Evolutionary conservation across 1,140 invertebrate genomes (phyloP), one percentile per base, ranked within the genome.

Genomic region (Drosophila nebulosa): DNA sequence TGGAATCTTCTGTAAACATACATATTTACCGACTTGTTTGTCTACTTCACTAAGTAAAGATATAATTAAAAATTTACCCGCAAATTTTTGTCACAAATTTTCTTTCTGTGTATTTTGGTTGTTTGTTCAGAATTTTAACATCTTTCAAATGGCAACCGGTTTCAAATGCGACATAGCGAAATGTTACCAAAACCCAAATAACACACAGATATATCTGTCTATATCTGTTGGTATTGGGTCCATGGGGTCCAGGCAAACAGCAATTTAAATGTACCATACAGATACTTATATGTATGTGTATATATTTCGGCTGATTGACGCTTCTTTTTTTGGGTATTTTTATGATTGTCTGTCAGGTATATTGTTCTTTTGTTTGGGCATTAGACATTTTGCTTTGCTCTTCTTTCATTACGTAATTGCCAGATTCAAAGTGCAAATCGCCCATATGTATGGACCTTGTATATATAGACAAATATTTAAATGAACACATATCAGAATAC

Each of bases 401-500:
- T 46, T 42, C 36, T 56, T 27, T 63, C 39, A 64, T 73, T 73
- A 58, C 60, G 70, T 56, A 69, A 56, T 55, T 63, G n/a, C 3
- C 10, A n/a, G 42, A 51, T 58, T 52, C 64, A 66, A 66, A 66
- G 64, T 66, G 24, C 64, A 66, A 66, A 50, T 30, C 16, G 12
- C 5, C 2, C 39, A 50, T 24, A 52, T 24, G 10, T 51, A 51
- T 30, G 27, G 27, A 30, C 10, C 10, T 30, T 30, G 21, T 21
- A 62, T 12, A 55, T 16, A 55, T 32, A 50, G 36, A 35, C 12
- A 46, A 16, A 21, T 51, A 26, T 69, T 18, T 55, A 32, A 14
- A 18, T 60, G 18, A 36, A 27, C 14, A 51, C 16, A 50, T 21
- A 53, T n/a, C 30, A 18, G 50, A 35, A n/a, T 57, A 16, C 6